Conservation (phyloP, 2,888 invertebrate species). For the Drosophila longiperda region DNA sequence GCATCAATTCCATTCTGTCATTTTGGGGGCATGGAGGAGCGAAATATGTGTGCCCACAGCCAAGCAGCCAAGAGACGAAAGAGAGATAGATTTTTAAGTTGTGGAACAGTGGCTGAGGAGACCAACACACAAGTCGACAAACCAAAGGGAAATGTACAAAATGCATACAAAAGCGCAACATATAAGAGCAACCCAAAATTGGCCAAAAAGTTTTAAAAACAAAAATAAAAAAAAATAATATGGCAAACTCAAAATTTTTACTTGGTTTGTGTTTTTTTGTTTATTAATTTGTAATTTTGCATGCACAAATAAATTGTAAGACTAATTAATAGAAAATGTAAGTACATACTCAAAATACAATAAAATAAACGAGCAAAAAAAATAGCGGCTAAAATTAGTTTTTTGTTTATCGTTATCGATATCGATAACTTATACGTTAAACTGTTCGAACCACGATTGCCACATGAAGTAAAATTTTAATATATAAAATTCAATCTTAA, state of each 20-base stretch:
- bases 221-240: neutral
- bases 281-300: slow-evolving; percentile 41
- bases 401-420: neutral
- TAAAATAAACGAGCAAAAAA: slow-evolving; percentile 23
- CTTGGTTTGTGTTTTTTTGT: slow-evolving; percentile 10
- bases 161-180: slow-evolving; percentile 4
- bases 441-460: neutral
- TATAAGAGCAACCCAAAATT: slow-evolving; percentile 18
- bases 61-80: slow-evolving; percentile 53
- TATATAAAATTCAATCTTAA: no score
- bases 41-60: slow-evolving; percentile 43
- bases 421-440: slow-evolving; percentile 11
- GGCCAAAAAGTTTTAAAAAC: slow-evolving; percentile 27
- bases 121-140: slow-evolving; percentile 13
- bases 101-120: slow-evolving; percentile 18
- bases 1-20: slow-evolving; percentile 83
- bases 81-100: slow-evolving; percentile 30
- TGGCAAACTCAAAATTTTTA: slow-evolving; percentile 44
- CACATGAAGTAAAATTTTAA: neutral
- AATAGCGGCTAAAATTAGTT: slow-evolving; percentile 40
- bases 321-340: slow-evolving; percentile 42
- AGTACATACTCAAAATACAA: slow-evolving; percentile 51
- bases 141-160: neutral
- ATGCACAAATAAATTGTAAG: slow-evolving; percentile 50
- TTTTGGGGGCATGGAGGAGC: slow-evolving; percentile 9